Percentiles rank a stretch among this genome's conserved stretches.
Evolutionary conservation across 2,113 vertebrate species (phyloP).

Genomic region (Sinocyclocheilus rhinocerous): DNA sequence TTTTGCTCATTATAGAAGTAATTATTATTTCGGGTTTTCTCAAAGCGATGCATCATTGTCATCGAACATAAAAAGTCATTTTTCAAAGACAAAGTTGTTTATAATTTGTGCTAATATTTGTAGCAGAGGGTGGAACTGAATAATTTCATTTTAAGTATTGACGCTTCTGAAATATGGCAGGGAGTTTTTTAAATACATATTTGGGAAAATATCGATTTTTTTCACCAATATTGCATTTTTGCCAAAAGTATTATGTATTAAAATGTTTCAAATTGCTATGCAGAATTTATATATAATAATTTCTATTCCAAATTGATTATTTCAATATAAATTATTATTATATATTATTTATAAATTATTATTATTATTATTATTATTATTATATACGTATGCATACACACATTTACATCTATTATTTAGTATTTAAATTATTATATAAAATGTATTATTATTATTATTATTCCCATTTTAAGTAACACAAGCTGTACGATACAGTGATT

Average conservation of each 20-base stretch:
- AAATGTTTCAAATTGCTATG: no score
- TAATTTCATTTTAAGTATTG: slow-evolving; percentile 29
- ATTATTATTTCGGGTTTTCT: slow-evolving; percentile 44
- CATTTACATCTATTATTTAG: no score
- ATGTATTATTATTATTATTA: no score
- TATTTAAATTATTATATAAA: background rate
- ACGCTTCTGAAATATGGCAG: background rate
- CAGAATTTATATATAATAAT: no score
- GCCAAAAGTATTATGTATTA: background rate
- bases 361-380: no score
- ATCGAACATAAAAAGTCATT: background rate
- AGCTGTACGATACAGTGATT: background rate
- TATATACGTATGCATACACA: no score
- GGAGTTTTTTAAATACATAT: background rate
- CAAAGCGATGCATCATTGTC: slow-evolving; percentile 11
- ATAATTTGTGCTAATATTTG: slow-evolving; percentile 45
- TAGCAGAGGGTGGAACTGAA: background rate
- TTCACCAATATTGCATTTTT: background rate
- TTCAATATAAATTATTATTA: no score
- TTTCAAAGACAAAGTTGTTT: slow-evolving; percentile 33
- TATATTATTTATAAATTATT: no score
- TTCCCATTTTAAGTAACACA: background rate
- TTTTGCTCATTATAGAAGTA: slow-evolving; percentile 46
- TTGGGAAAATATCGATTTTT: background rate
- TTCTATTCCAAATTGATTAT: no score